A percentile compares a stretch with the other conserved stretches of the same genome.
These are phyloP conservation scores for Alouatta palliata DNA, from an alignment of 2,113 vertebrate genomes.

Conservation along the genomic window DNA sequence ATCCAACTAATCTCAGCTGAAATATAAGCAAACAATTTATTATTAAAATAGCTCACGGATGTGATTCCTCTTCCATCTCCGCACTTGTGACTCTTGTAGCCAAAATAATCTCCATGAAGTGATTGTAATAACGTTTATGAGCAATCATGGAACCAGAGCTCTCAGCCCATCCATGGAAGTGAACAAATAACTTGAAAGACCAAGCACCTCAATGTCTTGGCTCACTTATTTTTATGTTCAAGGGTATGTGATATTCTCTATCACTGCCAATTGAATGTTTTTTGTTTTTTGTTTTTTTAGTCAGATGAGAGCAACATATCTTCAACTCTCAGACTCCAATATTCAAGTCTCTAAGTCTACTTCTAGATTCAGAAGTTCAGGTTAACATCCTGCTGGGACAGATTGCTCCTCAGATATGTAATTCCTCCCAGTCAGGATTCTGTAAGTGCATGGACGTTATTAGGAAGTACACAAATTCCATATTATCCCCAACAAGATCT, in stretches of 20 bases:
- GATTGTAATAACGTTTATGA: neutral
- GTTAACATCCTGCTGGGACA: neutral
- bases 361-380: neutral
- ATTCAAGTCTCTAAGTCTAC: neutral
- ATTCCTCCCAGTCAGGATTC: neutral
- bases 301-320: neutral
- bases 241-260: neutral
- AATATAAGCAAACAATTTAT: slow-evolving; percentile 61
- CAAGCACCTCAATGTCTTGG: neutral
- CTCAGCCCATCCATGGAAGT: neutral
- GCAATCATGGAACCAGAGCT: neutral
- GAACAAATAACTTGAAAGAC: neutral
- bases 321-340: neutral
- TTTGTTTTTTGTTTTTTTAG: neutral
- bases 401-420: neutral
- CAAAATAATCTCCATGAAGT: neutral
- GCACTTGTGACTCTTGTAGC: neutral
- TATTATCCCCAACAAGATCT: neutral
- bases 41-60: slow-evolving; percentile 52
- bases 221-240: neutral
- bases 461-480: neutral
- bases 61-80: slow-evolving; percentile 19
- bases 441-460: neutral
- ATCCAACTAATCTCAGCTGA: neutral
- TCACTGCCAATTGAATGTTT: neutral